These are phyloP conservation scores for Sinopyrophorus schimmeli DNA, from an alignment of 2,888 invertebrate genomes.

Conservation along the genomic window DNA sequence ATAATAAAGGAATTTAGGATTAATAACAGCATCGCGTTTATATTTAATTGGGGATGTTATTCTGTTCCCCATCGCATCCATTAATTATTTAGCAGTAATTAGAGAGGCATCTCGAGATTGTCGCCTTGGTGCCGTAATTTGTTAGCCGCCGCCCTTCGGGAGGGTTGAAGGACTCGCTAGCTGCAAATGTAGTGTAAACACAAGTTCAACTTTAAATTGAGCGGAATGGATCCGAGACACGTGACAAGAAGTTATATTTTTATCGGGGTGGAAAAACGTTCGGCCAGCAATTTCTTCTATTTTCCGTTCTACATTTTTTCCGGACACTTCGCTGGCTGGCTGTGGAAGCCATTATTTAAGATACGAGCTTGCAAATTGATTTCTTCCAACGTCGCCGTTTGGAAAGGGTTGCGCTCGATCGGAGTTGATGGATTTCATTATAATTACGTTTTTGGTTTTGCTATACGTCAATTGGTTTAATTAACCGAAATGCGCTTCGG, in stretches of 20 bases:
- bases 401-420: conserved; percentile 37
- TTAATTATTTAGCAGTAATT: conserved; percentile 48
- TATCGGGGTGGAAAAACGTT: conserved; percentile 43
- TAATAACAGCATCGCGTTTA: conserved; percentile 33
- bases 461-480: conserved; percentile 43
- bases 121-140: conserved; percentile 44
- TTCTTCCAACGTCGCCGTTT: conserved; percentile 33
- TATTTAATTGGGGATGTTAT: conserved; percentile 41
- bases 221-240: conserved; percentile 53
- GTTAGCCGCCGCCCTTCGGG: conserved; percentile 39
- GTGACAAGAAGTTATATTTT: conserved; percentile 55
- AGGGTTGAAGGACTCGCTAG: conserved; percentile 34
- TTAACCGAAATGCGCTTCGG: conserved; percentile 43
- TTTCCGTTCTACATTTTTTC: conserved; percentile 25
- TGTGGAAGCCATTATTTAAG: conserved; percentile 52
- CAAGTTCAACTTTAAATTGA: conserved; percentile 54
- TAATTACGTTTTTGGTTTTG: conserved; percentile 50
- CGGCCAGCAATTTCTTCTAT: conserved; percentile 36
- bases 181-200: conserved; percentile 54
- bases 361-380: conserved; percentile 54
- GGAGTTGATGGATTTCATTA: conserved; percentile 53
- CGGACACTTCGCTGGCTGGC: conserved; percentile 39
- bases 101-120: conserved; percentile 42
- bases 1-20: conserved; percentile 26
- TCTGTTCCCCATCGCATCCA: conserved; percentile 35